Evolutionary conservation across 2,797 vertebrate genomes (phyloP).

Genomic region (Falco columbarius): DNA sequence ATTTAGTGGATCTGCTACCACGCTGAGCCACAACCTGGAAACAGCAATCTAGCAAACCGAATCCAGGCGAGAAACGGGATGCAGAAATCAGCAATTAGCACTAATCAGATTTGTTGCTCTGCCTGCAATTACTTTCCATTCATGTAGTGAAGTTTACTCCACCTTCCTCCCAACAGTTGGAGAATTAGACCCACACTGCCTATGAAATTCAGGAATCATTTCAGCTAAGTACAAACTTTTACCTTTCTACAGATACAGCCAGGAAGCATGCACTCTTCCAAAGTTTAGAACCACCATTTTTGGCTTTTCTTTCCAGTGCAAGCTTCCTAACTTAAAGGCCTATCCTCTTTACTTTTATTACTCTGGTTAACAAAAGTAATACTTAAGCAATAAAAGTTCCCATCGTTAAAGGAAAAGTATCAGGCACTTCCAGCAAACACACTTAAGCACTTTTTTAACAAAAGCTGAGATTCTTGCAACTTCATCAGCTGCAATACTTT

Average conservation of each 20-base stretch:
- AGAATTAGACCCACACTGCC: background rate
- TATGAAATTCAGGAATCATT: background rate
- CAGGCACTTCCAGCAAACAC: background rate
- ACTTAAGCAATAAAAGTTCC: background rate
- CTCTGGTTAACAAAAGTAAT: background rate
- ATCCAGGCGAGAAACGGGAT: background rate
- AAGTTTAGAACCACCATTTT: background rate
- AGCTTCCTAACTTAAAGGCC: background rate
- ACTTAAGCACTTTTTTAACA: background rate
- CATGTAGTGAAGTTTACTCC: background rate
- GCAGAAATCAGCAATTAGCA: background rate
- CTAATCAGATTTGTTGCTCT: conserved; percentile 39
- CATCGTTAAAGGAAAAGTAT: background rate
- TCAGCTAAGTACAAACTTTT: background rate
- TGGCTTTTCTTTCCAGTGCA: background rate
- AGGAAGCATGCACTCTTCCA: background rate
- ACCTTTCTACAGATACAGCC: background rate
- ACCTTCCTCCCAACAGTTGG: background rate
- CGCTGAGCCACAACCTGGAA: background rate
- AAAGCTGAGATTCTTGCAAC: background rate
- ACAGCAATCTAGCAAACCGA: background rate
- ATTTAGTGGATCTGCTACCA: background rate
- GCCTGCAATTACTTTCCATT: conserved; percentile 20
- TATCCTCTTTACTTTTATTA: background rate
- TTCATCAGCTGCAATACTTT: background rate